Percentiles rank a stretch among this genome's conserved stretches.
Conservation (phyloP, 2,113 vertebrate species). For the Cyprinodon brontotheroides region DNA sequence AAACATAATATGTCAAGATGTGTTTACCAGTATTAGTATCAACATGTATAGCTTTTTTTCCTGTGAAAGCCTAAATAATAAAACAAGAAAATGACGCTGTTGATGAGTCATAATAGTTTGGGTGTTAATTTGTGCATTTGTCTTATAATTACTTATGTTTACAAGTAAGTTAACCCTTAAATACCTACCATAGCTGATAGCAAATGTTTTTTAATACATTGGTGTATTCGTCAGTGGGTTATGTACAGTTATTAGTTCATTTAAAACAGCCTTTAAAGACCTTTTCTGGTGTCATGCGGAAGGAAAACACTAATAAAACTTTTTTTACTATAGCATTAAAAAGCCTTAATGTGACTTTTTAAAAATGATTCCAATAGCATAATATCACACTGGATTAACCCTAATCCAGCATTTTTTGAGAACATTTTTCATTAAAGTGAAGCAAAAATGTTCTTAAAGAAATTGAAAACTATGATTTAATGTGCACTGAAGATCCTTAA, state of each 20-base stretch:
- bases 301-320: too few relatives aligned
- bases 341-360: too few relatives aligned
- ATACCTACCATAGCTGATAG: not conserved
- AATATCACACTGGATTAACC: too few relatives aligned
- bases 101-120: conserved; percentile 33
- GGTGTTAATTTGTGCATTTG: not conserved
- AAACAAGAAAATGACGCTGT: conserved; percentile 52
- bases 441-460: too few relatives aligned
- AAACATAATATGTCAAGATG: conserved; percentile 70
- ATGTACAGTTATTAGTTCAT: not conserved
- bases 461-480: too few relatives aligned
- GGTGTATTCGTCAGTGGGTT: not conserved
- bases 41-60: conserved; percentile 71
- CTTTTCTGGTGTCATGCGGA: not conserved
- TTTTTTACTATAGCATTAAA: too few relatives aligned
- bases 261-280: not conserved
- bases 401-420: too few relatives aligned
- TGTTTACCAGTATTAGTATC: conserved; percentile 73
- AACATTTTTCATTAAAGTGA: too few relatives aligned
- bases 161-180: not conserved
- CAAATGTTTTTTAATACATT: not conserved
- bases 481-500: too few relatives aligned
- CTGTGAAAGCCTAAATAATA: conserved; percentile 76
- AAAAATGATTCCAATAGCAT: too few relatives aligned
- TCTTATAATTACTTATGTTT: not conserved